These are phyloP conservation scores for Coregonus sp. DNA, from an alignment of 2,797 vertebrate species.

Conservation along the genomic window DNA sequence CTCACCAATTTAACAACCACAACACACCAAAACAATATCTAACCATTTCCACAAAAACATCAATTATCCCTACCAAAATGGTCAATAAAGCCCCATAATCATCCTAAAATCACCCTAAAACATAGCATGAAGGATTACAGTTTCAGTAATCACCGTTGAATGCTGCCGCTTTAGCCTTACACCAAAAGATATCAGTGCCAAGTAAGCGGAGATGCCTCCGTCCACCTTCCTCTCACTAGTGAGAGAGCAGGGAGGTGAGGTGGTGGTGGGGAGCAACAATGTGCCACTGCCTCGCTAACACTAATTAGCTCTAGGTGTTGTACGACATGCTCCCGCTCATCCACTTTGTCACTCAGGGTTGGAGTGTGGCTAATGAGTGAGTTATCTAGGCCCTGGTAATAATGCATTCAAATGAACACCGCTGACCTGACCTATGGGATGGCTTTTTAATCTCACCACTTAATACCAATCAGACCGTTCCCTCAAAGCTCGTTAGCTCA, in stretches of 20 bases:
- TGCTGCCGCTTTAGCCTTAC: too few relatives aligned
- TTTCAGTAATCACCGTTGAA: too few relatives aligned
- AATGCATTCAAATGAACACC: slow-evolving; percentile 77
- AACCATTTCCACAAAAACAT: background rate
- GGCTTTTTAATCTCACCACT: slow-evolving; percentile 76
- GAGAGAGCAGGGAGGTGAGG: slow-evolving; percentile 13
- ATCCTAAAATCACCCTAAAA: too few relatives aligned
- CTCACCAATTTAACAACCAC: background rate
- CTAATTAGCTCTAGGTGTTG: slow-evolving; percentile 79
- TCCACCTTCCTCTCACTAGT: too few relatives aligned
- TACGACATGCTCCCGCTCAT: slow-evolving; percentile 76
- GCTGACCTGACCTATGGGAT: slow-evolving; percentile 73
- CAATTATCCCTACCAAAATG: background rate
- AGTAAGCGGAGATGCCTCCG: background rate
- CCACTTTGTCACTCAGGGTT: slow-evolving; percentile 75
- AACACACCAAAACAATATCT: background rate
- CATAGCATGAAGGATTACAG: too few relatives aligned
- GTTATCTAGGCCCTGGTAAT: slow-evolving; percentile 74
- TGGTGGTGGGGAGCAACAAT: slow-evolving; percentile 57
- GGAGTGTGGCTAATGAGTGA: slow-evolving; percentile 78
- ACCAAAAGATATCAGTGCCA: too few relatives aligned
- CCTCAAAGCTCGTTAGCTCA: slow-evolving; percentile 52
- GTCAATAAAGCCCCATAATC: too few relatives aligned
- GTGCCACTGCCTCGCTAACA: slow-evolving; percentile 37
- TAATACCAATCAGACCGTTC: slow-evolving; percentile 76